These are phyloP conservation scores for Hypotaenidia philippensis DNA, from an alignment of 2,797 vertebrate genomes.

Conservation along the genomic window DNA sequence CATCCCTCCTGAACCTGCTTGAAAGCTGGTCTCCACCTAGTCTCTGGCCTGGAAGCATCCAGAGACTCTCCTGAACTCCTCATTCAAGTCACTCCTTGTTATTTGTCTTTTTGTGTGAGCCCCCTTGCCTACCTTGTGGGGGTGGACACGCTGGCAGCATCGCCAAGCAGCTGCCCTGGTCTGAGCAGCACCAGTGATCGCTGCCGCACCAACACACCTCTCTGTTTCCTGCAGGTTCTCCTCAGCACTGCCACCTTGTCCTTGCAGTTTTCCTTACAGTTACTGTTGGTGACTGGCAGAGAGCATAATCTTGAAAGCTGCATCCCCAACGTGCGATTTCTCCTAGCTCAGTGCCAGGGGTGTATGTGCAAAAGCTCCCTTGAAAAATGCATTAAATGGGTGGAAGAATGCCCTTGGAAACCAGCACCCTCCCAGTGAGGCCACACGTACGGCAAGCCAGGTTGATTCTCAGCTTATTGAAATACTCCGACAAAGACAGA, in stretches of 20 bases:
- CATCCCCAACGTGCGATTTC: neutral
- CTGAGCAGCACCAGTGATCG: rapidly evolving
- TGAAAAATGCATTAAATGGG: neutral
- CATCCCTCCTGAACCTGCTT: neutral
- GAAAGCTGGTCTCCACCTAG: neutral
- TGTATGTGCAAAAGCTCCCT: neutral
- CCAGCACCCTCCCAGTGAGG: neutral
- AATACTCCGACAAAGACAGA: neutral
- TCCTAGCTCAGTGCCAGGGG: neutral
- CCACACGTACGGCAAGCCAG: neutral
- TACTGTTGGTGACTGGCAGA: neutral
- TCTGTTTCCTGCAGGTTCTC: neutral
- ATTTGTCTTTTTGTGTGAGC: neutral
- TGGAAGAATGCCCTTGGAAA: neutral
- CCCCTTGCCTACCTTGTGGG: neutral
- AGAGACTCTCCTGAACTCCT: neutral
- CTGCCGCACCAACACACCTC: neutral
- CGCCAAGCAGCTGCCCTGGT: too few species aligned
- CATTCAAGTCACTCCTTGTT: neutral
- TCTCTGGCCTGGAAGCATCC: neutral
- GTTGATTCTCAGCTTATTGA: neutral
- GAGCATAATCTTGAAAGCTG: neutral
- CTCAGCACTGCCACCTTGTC: neutral
- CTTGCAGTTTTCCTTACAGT: neutral
- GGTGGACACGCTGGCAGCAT: neutral